Evolutionary conservation across 2,888 invertebrate genomes (phyloP).

Genomic region (Heliothis peltigera): DNA sequence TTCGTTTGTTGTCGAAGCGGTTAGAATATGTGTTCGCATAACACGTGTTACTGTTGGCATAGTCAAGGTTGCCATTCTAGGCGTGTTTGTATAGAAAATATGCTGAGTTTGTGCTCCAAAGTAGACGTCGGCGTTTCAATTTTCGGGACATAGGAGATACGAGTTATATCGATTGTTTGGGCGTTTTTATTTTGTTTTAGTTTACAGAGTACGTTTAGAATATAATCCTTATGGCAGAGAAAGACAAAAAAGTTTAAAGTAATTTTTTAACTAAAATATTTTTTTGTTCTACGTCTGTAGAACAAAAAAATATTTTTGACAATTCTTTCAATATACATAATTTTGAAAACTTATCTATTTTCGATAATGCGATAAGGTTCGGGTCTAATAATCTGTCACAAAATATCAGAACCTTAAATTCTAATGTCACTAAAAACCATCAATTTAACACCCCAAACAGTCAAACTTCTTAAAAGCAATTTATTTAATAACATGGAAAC

Average conservation of each 20-base stretch:
- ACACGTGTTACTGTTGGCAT: slow-evolving; percentile 51
- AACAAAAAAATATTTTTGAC: too few species aligned
- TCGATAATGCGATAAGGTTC: too few species aligned
- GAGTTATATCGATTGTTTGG: slow-evolving; percentile 20
- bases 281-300: too few species aligned
- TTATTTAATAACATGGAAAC: slow-evolving; percentile 46
- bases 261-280: too few species aligned
- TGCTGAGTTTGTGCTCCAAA: slow-evolving; percentile 41
- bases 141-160: slow-evolving; percentile 43
- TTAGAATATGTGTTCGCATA: slow-evolving; percentile 58
- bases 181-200: background rate
- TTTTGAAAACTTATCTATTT: too few species aligned
- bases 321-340: too few species aligned
- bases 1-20: slow-evolving; percentile 48
- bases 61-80: slow-evolving; percentile 45
- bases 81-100: slow-evolving; percentile 52
- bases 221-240: too few species aligned
- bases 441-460: slow-evolving; percentile 32
- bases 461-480: slow-evolving; percentile 45
- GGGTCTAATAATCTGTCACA: too few species aligned
- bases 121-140: slow-evolving; percentile 48
- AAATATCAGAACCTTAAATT: too few species aligned
- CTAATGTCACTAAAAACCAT: slow-evolving; percentile 9
- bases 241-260: too few species aligned
- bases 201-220: background rate